phyloP scores from a whole-genome alignment of 1,140 invertebrate species.

The Dreissena rostriformis region DNA sequence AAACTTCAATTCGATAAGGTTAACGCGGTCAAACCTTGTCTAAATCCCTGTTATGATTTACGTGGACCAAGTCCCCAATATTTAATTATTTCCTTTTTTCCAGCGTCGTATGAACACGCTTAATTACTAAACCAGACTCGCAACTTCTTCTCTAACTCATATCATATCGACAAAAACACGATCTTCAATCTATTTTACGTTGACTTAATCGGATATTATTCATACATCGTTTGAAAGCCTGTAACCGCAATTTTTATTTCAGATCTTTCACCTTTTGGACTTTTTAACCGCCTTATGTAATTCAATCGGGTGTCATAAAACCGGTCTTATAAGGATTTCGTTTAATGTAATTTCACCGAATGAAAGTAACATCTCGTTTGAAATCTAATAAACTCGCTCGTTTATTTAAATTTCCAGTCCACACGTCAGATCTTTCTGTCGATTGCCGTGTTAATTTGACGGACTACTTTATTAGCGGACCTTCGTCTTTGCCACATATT shows the following conservation, averaged over 20 bases:
- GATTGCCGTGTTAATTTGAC: background rate
- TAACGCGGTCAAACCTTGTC: background rate
- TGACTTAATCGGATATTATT: too few relatives aligned
- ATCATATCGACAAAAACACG: background rate
- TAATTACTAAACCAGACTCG: background rate
- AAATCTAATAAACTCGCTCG: background rate
- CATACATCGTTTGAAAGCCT: too few relatives aligned
- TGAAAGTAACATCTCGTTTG: background rate
- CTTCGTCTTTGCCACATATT: background rate
- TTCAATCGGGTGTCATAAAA: too few relatives aligned
- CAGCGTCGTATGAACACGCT: background rate
- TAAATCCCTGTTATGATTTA: background rate
- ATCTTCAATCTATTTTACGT: background rate
- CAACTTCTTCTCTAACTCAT: background rate
- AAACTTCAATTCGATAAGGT: background rate
- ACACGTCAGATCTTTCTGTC: background rate
- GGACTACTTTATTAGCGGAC: background rate
- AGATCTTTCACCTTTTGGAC: too few relatives aligned
- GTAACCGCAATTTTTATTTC: too few relatives aligned
- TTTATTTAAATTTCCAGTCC: background rate
- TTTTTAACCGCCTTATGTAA: too few relatives aligned
- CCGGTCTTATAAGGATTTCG: background rate
- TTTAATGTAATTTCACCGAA: background rate
- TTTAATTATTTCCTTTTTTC: background rate
- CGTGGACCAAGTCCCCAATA: background rate